Base-by-base conservation (phyloP, 2,113 vertebrate species). In the Lampris incognitus region DNA sequence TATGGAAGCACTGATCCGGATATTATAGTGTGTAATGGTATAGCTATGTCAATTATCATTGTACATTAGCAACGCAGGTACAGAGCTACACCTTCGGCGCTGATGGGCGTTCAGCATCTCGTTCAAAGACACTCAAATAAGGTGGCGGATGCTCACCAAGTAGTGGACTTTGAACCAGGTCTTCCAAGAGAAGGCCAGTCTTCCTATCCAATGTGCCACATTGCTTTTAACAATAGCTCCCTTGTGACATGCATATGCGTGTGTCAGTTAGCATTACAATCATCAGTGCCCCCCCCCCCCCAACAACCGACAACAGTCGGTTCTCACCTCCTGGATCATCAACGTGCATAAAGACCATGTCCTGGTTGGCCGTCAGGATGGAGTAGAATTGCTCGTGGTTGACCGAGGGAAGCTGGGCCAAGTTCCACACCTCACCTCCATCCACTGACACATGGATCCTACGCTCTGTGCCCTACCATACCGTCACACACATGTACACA, bases 271-370 rank as follows among this genome's bases (percentile, higher is more conserved):
- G 6, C 54, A 55, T 50, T 24, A 48, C 64, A 42, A 69, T n/a
- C 62, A 49, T 36, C n/a, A 24, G 7, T 24, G 36, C 10, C 48
- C 36, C 50, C 1, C 9, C 40, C 5, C 7, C 62, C 40, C 0
- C 40, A 39, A 10, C 48, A 6, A 1, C 63, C 38, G 9, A 49
- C 0, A 1, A 9, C 63, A 65, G 36, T 1, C 8, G 9, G 24
- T 52, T 62, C 95, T 93, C 40, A 98, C 97, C 97, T 49, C 96
- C 96, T 0, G 95, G 96, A 56, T 97, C 96, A 41, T 98, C 97
- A 50, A 98, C 97, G 3, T 98, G 97, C 96, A 98, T 98, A 91
- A 98, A 98, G 1, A 98, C 95, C 96, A 98, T 94, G 90, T 98
- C 95, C 2, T 97, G 94, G 55, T 94, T 96, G 40, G 96, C 96